Base-by-base conservation (phyloP, 92 coral and sea anemone species). In the Plumapathes pennacea region DNA sequence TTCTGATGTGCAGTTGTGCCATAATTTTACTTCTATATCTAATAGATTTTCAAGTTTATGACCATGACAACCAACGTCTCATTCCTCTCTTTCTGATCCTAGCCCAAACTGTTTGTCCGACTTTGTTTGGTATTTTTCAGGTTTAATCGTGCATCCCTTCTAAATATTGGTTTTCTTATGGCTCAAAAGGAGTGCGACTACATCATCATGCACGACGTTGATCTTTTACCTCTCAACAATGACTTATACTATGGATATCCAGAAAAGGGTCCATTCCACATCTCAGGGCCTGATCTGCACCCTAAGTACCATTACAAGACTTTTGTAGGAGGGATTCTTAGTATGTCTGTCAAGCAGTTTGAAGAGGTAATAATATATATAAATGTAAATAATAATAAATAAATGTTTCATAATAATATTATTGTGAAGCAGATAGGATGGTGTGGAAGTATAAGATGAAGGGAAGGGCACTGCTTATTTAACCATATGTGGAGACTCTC, bases 141-240 rank as follows among this genome's bases (percentile, higher is more conserved):
- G 71, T 92, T 92, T 71, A 92, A 92, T 50, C 82, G 98, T 57
- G 98, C 98, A 23, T 67, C 96, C 10, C 84, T 92, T 12, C 62
- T 92, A 37, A 92, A 92, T 72, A 90, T 72, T 44, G 98, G 98
- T 25, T 92, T 56, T 62, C 54, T 92, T 42, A 72, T 69, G 22
- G 98, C 98, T 38, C 75, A 82, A 49, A 38, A 36, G 6, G 83
- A 92, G 41, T 92, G 98, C 77, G 98, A 92, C 65, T 92, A 92
- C 58, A 72, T 92, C 50, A 96, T 88, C 28, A 92, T 92, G 98
- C 98, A 92, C 65, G 98, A 92, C 27, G 98, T 92, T 28, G 98
- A 92, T 64, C 67, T 92, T 3, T 64, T 92, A 40, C 98, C 98
- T 25, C 59, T 92, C 8, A 88, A 92, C 56, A 73, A 88, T 36